Percentiles rank a stretch among this genome's conserved stretches.
Evolutionary conservation across 2,888 invertebrate genomes (phyloP).

Genomic region (Leuctra nigra): DNA sequence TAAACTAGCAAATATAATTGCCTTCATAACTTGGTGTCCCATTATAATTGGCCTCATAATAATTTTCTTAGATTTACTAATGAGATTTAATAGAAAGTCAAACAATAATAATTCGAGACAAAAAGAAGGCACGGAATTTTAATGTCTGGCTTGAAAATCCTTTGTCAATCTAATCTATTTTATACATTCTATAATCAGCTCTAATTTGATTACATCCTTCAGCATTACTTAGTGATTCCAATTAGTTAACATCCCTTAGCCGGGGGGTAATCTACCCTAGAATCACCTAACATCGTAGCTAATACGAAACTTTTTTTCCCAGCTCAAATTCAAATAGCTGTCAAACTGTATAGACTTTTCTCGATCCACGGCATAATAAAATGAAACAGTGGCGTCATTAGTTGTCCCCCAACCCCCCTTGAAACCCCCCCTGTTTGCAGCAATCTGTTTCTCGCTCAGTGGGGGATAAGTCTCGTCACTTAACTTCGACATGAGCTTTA

Average conservation of each 20-base stretch:
- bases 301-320: slow-evolving; percentile 2
- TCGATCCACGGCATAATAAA: slow-evolving; percentile 22
- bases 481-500: slow-evolving; percentile 44
- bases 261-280: background rate
- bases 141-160: no score
- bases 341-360: slow-evolving; percentile 2
- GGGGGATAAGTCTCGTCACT: slow-evolving; percentile 45
- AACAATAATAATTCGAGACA: no score
- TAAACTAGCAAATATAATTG: no score
- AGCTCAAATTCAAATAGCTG: slow-evolving; percentile 10
- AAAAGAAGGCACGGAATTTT: no score
- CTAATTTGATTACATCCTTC: background rate
- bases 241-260: slow-evolving; percentile 1
- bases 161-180: no score
- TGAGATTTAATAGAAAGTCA: no score
- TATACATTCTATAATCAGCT: no score
- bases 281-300: background rate
- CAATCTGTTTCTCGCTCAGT: slow-evolving; percentile 29
- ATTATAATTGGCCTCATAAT: no score
- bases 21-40: no score
- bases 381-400: slow-evolving; percentile 24
- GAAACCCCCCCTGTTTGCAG: background rate
- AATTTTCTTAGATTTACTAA: no score
- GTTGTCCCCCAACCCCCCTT: background rate
- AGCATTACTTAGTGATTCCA: background rate